These are phyloP conservation scores for Orchestia grillus DNA, from an alignment of 1,140 invertebrate genomes.

Conservation along the genomic window DNA sequence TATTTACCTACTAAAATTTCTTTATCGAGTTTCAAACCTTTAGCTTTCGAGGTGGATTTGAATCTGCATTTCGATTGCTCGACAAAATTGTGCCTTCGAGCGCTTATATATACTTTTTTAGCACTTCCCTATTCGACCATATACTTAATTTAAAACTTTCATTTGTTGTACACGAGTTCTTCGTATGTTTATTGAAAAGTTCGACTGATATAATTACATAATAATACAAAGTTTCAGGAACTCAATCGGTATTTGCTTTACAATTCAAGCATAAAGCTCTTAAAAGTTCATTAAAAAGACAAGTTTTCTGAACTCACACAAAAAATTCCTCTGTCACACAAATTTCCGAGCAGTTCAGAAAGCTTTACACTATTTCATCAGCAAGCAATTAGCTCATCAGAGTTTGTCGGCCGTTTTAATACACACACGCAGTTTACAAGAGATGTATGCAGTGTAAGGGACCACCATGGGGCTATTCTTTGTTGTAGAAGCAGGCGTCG, in stretches of 20 bases:
- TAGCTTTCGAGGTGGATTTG: neutral
- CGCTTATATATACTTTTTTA: neutral
- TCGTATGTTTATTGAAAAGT: neutral
- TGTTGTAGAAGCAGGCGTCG: conserved; percentile 42
- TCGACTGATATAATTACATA: neutral
- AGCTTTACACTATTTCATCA: neutral
- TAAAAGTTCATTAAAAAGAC: neutral
- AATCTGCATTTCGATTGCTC: neutral
- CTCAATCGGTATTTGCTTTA: neutral
- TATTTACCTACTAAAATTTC: too few relatives aligned
- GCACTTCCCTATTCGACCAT: neutral
- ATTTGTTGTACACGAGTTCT: neutral
- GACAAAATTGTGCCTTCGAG: neutral
- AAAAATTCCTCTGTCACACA: neutral
- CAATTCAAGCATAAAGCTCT: neutral
- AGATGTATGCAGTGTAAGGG: neutral
- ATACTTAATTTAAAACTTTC: neutral
- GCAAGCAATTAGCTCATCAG: neutral
- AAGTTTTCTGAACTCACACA: neutral
- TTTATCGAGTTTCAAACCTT: neutral
- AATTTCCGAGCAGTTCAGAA: too few relatives aligned
- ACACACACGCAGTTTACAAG: too few relatives aligned
- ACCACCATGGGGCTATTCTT: neutral
- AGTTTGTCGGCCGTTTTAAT: neutral
- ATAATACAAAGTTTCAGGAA: neutral